Conservation (phyloP, 2,113 vertebrate genomes). For the Progne subis region DNA sequence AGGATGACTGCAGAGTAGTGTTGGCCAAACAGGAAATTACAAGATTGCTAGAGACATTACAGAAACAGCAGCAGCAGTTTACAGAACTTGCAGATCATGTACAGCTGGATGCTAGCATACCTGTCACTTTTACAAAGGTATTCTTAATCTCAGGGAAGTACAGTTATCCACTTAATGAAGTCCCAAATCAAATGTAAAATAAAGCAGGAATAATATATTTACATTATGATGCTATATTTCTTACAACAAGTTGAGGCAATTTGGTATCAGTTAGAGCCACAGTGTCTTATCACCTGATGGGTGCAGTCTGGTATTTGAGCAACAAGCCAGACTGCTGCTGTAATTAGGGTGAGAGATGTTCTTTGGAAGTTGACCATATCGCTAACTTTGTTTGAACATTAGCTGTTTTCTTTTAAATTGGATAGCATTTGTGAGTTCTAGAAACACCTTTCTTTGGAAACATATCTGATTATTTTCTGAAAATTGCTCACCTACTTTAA, state of each 20-base stretch:
- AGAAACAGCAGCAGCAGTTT: constrained; percentile 98
- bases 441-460: not conserved
- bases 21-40: constrained; percentile 96
- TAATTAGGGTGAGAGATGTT: not conserved
- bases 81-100: constrained; percentile 95
- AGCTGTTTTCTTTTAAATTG: not conserved
- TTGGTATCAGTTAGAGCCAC: not conserved
- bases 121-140: constrained; percentile 99
- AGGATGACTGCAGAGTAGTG: constrained; percentile 98
- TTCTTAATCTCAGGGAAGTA: not conserved
- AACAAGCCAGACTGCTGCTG: not conserved
- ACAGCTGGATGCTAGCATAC: constrained; percentile 94
- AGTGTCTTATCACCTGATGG: not conserved
- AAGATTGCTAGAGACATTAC: constrained; percentile 89
- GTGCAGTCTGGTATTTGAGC: not conserved
- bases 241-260: not conserved
- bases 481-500: not conserved
- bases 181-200: not conserved
- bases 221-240: not conserved
- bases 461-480: not conserved
- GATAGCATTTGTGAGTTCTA: not conserved
- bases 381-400: not conserved
- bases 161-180: not conserved
- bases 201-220: not conserved
- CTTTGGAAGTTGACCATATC: not conserved